Percentiles rank a stretch among this genome's conserved stretches.
Conservation (phyloP, 1,140 invertebrate species). For the Eubasilissa regina region DNA sequence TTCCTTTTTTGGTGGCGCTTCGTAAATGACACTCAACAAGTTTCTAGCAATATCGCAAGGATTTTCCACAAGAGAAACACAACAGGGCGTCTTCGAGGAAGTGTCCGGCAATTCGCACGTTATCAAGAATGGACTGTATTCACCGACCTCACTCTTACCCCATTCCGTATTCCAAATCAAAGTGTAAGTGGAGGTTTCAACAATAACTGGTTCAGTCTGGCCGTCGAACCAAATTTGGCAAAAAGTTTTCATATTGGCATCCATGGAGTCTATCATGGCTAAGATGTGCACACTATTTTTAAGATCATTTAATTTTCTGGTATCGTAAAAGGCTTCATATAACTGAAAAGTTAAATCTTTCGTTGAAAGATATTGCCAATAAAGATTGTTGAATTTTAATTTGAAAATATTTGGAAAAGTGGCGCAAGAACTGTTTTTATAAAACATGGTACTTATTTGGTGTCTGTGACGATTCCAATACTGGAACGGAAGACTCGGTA, state of each 20-base stretch:
- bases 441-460: neutral
- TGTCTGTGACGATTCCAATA: constrained; percentile 3
- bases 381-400: constrained; percentile 18
- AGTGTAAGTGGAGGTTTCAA: constrained; percentile 88
- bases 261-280: constrained; percentile 91
- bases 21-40: constrained; percentile 89
- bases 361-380: constrained; percentile 21
- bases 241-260: constrained; percentile 84
- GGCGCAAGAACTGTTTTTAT: constrained; percentile 17
- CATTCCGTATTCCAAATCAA: constrained; percentile 95
- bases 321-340: constrained; percentile 76
- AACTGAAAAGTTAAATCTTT: constrained; percentile 3
- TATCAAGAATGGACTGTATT: constrained; percentile 91
- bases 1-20: constrained; percentile 80
- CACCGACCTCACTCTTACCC: constrained; percentile 93
- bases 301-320: constrained; percentile 70
- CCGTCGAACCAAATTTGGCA: constrained; percentile 94
- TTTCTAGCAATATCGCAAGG: constrained; percentile 88
- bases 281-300: constrained; percentile 79
- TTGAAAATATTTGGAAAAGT: constrained; percentile 1
- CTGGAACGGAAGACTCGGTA: neutral
- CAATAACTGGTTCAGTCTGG: constrained; percentile 83
- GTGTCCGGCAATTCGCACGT: constrained; percentile 87
- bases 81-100: constrained; percentile 78
- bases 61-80: constrained; percentile 89